Evolutionary conservation across 2,113 vertebrate species (phyloP).

Genomic region (Mugil cephalus): DNA sequence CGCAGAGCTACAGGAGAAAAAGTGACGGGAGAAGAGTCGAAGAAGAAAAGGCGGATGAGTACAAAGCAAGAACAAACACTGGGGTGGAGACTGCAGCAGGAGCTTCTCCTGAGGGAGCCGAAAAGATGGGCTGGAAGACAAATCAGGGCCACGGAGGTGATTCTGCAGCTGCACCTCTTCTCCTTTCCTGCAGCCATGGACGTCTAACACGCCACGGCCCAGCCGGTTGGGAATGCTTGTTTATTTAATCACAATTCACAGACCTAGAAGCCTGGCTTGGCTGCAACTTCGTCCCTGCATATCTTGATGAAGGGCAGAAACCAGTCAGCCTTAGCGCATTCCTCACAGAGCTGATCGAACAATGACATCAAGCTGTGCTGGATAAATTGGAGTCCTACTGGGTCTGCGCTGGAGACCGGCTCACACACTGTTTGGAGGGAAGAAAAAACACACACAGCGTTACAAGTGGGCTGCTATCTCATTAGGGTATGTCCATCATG

Average conservation of each 20-base stretch:
- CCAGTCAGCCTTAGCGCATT: conserved; percentile 64
- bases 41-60: conserved; percentile 14
- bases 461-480: conserved; percentile 45
- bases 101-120: conserved; percentile 65
- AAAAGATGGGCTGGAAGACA: conserved; percentile 65
- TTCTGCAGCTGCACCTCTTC: conserved; percentile 61
- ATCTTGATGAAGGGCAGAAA: conserved; percentile 57
- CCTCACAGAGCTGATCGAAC: conserved; percentile 74
- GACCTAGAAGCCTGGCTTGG: conserved; percentile 16
- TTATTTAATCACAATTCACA: conserved; percentile 61
- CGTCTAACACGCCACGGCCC: conserved; percentile 9
- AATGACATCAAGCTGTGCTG: conserved; percentile 78
- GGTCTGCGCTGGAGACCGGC: conserved; percentile 70
- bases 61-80: conserved; percentile 62
- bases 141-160: conserved; percentile 74
- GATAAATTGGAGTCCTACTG: conserved; percentile 83
- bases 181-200: conserved; percentile 21
- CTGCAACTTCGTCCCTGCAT: conserved; percentile 45
- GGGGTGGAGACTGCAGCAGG: conserved; percentile 59
- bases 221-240: conserved; percentile 21
- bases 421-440: conserved; percentile 18
- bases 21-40: conserved; percentile 7
- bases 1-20: not conserved
- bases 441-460: conserved; percentile 42
- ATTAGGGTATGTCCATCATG: conserved; percentile 71